phyloP scores from a whole-genome alignment of 2,113 vertebrate species.

The Reinhardtius hippoglossoides region DNA sequence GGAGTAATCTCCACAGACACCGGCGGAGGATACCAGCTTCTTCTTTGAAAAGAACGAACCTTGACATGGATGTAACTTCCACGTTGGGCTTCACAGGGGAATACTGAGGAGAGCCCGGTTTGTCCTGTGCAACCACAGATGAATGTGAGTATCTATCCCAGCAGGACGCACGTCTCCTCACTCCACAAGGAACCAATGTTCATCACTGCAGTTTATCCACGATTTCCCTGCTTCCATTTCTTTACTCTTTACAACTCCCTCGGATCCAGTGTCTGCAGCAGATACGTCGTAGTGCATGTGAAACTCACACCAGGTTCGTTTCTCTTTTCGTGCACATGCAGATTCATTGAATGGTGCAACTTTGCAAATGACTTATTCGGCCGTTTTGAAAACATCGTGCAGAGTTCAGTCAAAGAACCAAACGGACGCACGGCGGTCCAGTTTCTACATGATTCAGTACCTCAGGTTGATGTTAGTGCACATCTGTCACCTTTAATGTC shows the following conservation, averaged over 20 bases:
- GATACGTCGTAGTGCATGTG: too few species aligned
- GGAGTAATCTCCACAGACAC: conserved; percentile 10
- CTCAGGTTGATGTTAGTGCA: too few species aligned
- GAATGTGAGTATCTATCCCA: conserved; percentile 79
- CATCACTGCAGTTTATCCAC: conserved; percentile 2
- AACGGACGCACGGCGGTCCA: too few species aligned
- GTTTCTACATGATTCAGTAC: too few species aligned
- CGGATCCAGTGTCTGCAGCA: neutral
- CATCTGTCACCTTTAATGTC: too few species aligned
- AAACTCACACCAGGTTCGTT: too few species aligned
- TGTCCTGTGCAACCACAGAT: conserved; percentile 65
- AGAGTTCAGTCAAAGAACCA: too few species aligned
- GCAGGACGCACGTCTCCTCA: neutral
- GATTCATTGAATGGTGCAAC: too few species aligned
- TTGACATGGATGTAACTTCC: conserved; percentile 80
- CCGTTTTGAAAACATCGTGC: too few species aligned
- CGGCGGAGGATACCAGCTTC: conserved; percentile 5
- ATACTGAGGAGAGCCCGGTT: conserved; percentile 43
- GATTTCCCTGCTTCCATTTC: neutral
- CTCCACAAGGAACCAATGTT: neutral
- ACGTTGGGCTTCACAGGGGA: conserved; percentile 32
- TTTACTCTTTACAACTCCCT: neutral
- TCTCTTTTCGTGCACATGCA: too few species aligned
- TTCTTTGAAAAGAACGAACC: neutral
- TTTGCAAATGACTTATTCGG: too few species aligned